A percentile compares a stretch with the other conserved stretches of the same genome.
phyloP scores from a whole-genome alignment of 2,888 invertebrate genomes.

The Harpalus rubripes region DNA sequence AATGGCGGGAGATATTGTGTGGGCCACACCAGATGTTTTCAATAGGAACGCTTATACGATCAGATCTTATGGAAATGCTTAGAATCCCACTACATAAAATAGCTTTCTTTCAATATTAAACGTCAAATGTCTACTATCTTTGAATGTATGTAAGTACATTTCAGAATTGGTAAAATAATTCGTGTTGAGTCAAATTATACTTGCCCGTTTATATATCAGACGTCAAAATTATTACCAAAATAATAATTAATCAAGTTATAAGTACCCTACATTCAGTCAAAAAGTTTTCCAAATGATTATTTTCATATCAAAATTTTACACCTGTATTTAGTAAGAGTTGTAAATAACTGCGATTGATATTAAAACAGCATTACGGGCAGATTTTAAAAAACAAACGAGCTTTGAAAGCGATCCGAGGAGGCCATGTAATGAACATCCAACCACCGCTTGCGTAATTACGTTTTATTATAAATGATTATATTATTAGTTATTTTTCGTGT shows the following conservation, averaged over 20 bases:
- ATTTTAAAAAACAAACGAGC: constrained; percentile 41
- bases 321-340: constrained; percentile 2
- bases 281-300: constrained; percentile 14
- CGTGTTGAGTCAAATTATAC: background rate
- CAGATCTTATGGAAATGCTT: too few relatives aligned
- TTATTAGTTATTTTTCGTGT: constrained; percentile 62
- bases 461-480: constrained; percentile 62
- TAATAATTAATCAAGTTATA: constrained; percentile 1
- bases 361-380: constrained; percentile 22
- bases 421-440: constrained; percentile 11
- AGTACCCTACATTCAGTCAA: background rate
- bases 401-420: constrained; percentile 17
- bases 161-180: background rate
- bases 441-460: constrained; percentile 46
- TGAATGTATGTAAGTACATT: too few relatives aligned
- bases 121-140: too few relatives aligned
- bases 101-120: too few relatives aligned
- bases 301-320: constrained; percentile 16
- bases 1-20: too few relatives aligned
- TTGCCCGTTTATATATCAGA: background rate
- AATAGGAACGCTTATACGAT: too few relatives aligned
- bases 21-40: too few relatives aligned
- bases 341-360: constrained; percentile 33
- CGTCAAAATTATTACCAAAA: background rate
- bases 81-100: too few relatives aligned